phyloP scores from a whole-genome alignment of 2,797 vertebrate genomes.

The Acanthurus lineatus region DNA sequence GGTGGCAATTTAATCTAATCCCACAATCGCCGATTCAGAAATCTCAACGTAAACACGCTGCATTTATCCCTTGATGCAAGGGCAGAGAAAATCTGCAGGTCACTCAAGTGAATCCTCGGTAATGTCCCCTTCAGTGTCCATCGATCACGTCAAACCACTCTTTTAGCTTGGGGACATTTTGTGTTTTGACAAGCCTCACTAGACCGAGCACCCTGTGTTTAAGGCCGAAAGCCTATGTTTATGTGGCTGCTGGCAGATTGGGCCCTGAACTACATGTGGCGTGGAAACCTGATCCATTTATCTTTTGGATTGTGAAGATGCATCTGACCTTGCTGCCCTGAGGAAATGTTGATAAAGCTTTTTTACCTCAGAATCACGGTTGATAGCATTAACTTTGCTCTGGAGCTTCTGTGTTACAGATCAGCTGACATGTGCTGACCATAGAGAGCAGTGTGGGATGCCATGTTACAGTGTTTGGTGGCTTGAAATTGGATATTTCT shows the following conservation, averaged over 20 bases:
- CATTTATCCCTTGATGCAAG: conserved; percentile 54
- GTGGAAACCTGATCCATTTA: conserved; percentile 79
- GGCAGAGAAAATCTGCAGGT: conserved; percentile 56
- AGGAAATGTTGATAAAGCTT: conserved; percentile 78
- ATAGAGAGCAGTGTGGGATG: conserved; percentile 26
- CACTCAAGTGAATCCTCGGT: conserved; percentile 54
- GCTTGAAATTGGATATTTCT: conserved; percentile 60
- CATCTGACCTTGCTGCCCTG: conserved; percentile 74
- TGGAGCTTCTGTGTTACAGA: conserved; percentile 46
- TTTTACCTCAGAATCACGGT: conserved; percentile 61
- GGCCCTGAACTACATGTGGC: conserved; percentile 70
- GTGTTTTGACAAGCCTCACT: conserved; percentile 76
- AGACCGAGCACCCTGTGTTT: conserved; percentile 75
- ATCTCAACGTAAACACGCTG: conserved; percentile 49
- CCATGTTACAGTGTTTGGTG: conserved; percentile 29
- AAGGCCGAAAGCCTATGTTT: conserved; percentile 76
- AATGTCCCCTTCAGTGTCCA: conserved; percentile 66
- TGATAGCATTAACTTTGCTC: conserved; percentile 64
- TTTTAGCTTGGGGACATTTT: conserved; percentile 73
- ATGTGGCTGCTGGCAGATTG: conserved; percentile 71
- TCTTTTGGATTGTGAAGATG: conserved; percentile 75
- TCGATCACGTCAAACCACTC: conserved; percentile 72
- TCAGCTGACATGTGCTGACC: conserved; percentile 46
- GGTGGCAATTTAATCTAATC: conserved; percentile 67
- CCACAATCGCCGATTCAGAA: conserved; percentile 52